Evolutionary conservation across 2,113 vertebrate genomes (phyloP), one percentile per base, ranked within the genome.

Genomic region (Paralichthys olivaceus): DNA sequence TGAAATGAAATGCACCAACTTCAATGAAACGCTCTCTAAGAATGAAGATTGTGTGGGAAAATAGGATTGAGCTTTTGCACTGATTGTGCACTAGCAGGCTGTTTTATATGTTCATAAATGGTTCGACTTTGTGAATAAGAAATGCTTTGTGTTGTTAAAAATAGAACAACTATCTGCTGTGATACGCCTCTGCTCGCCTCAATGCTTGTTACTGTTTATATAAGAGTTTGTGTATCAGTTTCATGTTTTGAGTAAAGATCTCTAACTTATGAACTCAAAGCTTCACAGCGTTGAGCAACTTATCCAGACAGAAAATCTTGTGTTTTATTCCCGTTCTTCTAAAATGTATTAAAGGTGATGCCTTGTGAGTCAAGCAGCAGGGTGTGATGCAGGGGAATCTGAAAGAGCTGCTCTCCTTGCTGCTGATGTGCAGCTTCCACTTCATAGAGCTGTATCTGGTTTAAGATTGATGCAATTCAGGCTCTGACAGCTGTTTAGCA

Each of bases 401-500:
- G 60, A 55, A 69, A 25, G 76, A 77, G 69, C 55, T 28, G 37
- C n/a, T 37, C 40, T 72, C 17, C 4, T 15, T 67, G 37, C n/a
- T 57, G 61, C 71, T 83, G 69, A 72, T 62, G 73, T 53, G 67
- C 20, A 70, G 79, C 69, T 72, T 83, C n/a, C 79, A 83, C 85
- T 81, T 77, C 75, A 85, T 51, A 64, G 65, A 81, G 59, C 65
- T 68, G 40, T 23, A 65, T 72, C 51, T 70, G 77, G 28, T 81
- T 80, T 77, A 71, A 75, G 53, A 72, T 71, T 47, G 20, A 71
- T 57, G 49, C 79, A 12, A 19, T 72, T 69, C 62, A 37, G 45
- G 67, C 64, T 76, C 47, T 79, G 62, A 74, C 80, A 84, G 80
- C 77, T 81, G 68, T 62, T 80, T 87, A 75, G 69, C 29, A 58